These are phyloP conservation scores for Galeruca laticollis DNA, from an alignment of 2,888 invertebrate species.

Conservation along the genomic window DNA sequence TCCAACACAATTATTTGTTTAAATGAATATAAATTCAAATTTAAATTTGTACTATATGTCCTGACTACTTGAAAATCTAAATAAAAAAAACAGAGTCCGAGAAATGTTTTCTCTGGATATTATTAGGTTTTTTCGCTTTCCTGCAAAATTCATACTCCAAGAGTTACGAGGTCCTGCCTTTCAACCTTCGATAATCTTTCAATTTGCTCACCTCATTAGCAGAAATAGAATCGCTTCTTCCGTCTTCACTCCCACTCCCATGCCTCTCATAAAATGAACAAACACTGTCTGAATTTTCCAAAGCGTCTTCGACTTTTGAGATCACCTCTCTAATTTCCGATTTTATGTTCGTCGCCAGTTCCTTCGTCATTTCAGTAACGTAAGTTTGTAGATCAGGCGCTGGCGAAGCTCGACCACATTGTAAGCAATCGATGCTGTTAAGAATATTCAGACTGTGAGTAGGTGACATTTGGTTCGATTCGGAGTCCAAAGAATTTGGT, in stretches of 20 bases:
- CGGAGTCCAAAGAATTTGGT: conserved; percentile 74
- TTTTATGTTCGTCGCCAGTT: conserved; percentile 84
- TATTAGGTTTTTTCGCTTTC: too few relatives aligned
- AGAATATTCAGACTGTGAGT: conserved; percentile 68
- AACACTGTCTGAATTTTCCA: conserved; percentile 75
- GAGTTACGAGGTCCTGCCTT: too few relatives aligned
- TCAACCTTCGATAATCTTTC: too few relatives aligned
- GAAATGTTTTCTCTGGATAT: too few relatives aligned
- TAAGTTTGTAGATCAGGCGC: conserved; percentile 79
- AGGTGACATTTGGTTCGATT: conserved; percentile 64
- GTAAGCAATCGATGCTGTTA: conserved; percentile 70
- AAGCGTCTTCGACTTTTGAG: conserved; percentile 82
- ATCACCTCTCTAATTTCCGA: conserved; percentile 86
- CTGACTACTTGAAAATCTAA: too few relatives aligned
- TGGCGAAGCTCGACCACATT: conserved; percentile 70
- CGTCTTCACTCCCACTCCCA: conserved; percentile 72
- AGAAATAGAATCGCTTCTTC: conserved; percentile 77
- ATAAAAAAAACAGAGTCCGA: too few relatives aligned
- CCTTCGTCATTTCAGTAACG: conserved; percentile 82
- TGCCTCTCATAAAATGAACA: conserved; percentile 60
- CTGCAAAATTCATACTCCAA: too few relatives aligned
- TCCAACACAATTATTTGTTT: too few relatives aligned
- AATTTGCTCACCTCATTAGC: conserved; percentile 74
- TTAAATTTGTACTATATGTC: too few relatives aligned
- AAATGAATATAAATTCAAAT: too few relatives aligned